Base-by-base conservation (phyloP, 53 echinoderm and acorn worm species). In the Arbacia lixula region DNA sequence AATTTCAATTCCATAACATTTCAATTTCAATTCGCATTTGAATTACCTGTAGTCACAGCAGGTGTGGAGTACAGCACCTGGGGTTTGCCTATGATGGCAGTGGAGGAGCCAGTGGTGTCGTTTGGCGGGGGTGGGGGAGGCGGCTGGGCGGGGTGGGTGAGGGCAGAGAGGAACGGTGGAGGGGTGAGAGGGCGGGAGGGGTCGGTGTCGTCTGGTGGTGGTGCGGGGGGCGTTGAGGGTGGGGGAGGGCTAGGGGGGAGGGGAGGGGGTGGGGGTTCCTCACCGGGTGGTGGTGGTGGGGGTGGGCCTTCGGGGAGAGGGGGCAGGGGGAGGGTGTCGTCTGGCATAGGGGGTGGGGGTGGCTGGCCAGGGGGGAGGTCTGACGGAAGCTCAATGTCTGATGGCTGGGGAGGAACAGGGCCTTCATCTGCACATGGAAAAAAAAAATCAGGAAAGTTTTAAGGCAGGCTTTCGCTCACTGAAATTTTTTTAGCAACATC, bases 281-380 rank as follows among this genome's bases (percentile, higher is more conserved):
- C 78, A 5, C 91, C 95, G 51, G 91, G 89, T 27, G 94, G 94
- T 35, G 91, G 94, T 1, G 95, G 94, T 36, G 90, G 93, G 6
- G 94, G 94, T 26, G 94, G 93, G 43, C 91, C 93, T 31, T 90
- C 90, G 38, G 95, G 95, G 21, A 92, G 83, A 42, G 95, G 95
- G 33, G 90, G 84, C 10, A 91, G 91, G 20, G 90, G 92, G 62
- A 92, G 93, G 5, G 92, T 87, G 53, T 72, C 76, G 31, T 64
- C 52, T 63, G 83, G 89, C 54, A 76, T 86, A 60, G 71, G 75
- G 16, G 67, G 66, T 72, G 71, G 86, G n/a, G 68, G 88, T 20
- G 58, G 92, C 56, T 62, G 73, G 26, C n/a, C 71, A 37, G 71
- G 80, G 24, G 83, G 68, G 22, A 24, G 61, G 72, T 53, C 57